Evolutionary conservation across 2,797 vertebrate species (phyloP), one percentile per base, ranked within the genome.

Genomic region (Coregonus suidteri): DNA sequence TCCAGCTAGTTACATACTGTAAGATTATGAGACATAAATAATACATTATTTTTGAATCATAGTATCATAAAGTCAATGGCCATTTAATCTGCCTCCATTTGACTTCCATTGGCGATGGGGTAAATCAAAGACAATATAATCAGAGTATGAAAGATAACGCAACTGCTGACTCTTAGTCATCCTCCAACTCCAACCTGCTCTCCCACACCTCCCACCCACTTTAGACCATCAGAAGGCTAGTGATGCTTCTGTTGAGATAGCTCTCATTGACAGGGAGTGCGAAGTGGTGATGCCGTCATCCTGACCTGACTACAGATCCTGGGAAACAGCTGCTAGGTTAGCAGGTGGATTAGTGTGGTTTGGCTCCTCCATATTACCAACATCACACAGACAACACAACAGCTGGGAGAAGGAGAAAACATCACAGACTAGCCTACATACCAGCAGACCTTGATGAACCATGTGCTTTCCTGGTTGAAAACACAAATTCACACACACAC

Each of bases 261-360:
- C 41, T 47, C 2, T 47, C 41, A 47, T 47, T 47, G 81, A 86
- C 80, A 79, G 77, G 47, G 73, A 18, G 67, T 25, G 25, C 25
- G 25, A 25, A 78, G 76, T 5, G 78, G 75, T 5, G 51, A 51
- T 18, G 82, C 75, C 73, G 84, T 81, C 86, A 87, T 79, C 51
- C 3, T 5, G 25, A 9, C 1, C 0, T 71, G 64, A 53, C 71
- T 6, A 68, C 4, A 6, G 75, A 35, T 66, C 77, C 7, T 1
- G 31, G 53, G 30, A 81, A 83, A 83, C 83, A 86, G 85, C 81
- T 86, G 86, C 81, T 80, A 37, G 37, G 37, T 41, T 41, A 41
- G 83, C 72, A 81, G 83, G 77, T 41, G 80, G 86, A 84, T 88
- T 85, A 85, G 75, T 5, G 25, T 1, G 41, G 41, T 47, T 0